A percentile compares a stretch with the other conserved stretches of the same genome.
Conservation (phyloP, 2,888 invertebrate genomes). For the Erebia ligea region DNA sequence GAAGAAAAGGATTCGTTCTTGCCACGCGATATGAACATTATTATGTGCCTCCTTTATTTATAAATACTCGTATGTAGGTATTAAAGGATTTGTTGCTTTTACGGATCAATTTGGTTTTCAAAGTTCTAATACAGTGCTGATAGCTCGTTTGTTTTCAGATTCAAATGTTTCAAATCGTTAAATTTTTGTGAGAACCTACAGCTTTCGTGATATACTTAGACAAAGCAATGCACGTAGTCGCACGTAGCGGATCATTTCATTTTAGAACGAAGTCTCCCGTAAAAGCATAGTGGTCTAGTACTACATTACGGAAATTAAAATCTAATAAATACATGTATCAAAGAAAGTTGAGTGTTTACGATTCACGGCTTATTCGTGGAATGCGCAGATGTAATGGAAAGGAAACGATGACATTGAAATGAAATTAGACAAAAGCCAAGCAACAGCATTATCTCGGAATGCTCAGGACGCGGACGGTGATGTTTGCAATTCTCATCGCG, state of each 20-base stretch:
- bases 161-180: too few relatives aligned
- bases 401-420: conserved; percentile 40
- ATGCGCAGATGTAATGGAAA: conserved; percentile 19
- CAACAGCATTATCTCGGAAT: conserved; percentile 43
- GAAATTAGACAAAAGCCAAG: conserved; percentile 44
- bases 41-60: not conserved
- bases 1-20: too few relatives aligned
- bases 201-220: not conserved
- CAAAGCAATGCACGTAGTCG: too few relatives aligned
- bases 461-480: conserved; percentile 46
- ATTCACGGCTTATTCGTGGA: not conserved
- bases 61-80: not conserved
- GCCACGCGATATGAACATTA: conserved; percentile 11
- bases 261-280: not conserved
- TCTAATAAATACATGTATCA: not conserved
- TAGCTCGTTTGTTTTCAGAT: not conserved
- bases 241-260: too few relatives aligned
- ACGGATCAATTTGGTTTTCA: not conserved
- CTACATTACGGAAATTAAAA: not conserved
- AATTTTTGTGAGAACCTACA: not conserved
- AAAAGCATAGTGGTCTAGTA: not conserved
- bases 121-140: conserved; percentile 2
- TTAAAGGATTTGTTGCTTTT: not conserved
- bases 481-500: conserved; percentile 66
- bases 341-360: not conserved